These are phyloP conservation scores for Xestia sexstrigata DNA, from an alignment of 2,888 invertebrate species.

Conservation along the genomic window DNA sequence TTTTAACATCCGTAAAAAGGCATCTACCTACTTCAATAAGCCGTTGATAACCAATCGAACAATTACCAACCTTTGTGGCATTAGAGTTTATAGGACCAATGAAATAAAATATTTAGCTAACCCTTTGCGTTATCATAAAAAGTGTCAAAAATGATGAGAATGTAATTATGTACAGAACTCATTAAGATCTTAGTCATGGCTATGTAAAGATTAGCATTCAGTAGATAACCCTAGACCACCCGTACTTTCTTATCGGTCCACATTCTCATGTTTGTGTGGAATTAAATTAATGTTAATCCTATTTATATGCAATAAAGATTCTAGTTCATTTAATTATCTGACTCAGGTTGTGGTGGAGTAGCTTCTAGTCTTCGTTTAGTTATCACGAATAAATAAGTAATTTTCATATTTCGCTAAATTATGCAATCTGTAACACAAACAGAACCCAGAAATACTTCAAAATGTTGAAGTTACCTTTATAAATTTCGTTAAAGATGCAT, in stretches of 20 bases:
- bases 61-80: neutral
- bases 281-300: constrained; percentile 47
- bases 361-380: neutral
- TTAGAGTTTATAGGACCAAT: neutral
- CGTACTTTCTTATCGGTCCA: constrained; percentile 53
- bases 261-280: constrained; percentile 36
- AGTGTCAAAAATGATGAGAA: neutral
- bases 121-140: neutral
- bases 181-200: neutral
- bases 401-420: neutral
- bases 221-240: constrained; percentile 59
- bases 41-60: neutral
- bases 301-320: constrained; percentile 39
- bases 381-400: too few species aligned
- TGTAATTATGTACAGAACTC: neutral
- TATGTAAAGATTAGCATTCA: constrained; percentile 35
- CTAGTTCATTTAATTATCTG: constrained; percentile 34
- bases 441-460: neutral
- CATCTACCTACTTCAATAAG: neutral
- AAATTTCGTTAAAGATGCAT: neutral
- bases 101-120: neutral
- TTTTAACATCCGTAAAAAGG: neutral
- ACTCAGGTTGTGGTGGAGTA: neutral
- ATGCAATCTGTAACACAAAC: neutral
- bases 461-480: neutral